Evolutionary conservation across 2,888 invertebrate genomes (phyloP).

Genomic region (Cryptosula pallasiana): DNA sequence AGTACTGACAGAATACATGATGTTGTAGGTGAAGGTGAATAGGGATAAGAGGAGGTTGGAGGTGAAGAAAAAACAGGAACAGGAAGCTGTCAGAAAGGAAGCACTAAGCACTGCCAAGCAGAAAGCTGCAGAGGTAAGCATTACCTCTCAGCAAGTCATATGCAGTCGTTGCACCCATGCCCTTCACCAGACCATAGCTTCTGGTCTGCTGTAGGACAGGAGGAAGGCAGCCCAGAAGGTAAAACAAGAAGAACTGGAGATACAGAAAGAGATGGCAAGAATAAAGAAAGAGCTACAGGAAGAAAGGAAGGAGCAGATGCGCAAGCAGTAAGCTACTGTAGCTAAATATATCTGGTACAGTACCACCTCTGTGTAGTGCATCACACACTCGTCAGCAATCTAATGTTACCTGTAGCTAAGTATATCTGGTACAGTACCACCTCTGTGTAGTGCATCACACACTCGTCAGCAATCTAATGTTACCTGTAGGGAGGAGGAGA

Average conservation of each 20-base stretch:
- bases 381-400: too few species aligned
- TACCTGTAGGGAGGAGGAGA: slow-evolving; percentile 2
- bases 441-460: too few species aligned
- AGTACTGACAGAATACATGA: too few species aligned
- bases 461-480: too few species aligned
- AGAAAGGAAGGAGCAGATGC: slow-evolving; percentile 26
- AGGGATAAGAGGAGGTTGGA: slow-evolving; percentile 42
- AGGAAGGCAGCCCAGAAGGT: slow-evolving; percentile 34
- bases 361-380: too few species aligned
- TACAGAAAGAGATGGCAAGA: slow-evolving; percentile 44
- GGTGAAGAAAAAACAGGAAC: slow-evolving; percentile 33
- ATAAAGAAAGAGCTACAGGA: slow-evolving; percentile 47
- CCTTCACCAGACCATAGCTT: too few species aligned
- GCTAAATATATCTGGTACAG: too few species aligned
- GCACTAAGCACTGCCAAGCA: slow-evolving; percentile 41
- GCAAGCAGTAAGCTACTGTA: slow-evolving; percentile 27
- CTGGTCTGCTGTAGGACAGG: slow-evolving; percentile 46
- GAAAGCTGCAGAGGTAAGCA: slow-evolving; percentile 38
- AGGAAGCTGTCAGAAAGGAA: slow-evolving; percentile 41
- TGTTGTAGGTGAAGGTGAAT: slow-evolving; percentile 50
- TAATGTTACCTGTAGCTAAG: too few species aligned
- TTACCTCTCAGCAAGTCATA: too few species aligned
- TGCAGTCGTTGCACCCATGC: too few species aligned
- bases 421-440: too few species aligned
- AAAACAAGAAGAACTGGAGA: slow-evolving; percentile 42